Evolutionary conservation across 2,888 invertebrate genomes (phyloP).

Genomic region (Lochmaea capreae): DNA sequence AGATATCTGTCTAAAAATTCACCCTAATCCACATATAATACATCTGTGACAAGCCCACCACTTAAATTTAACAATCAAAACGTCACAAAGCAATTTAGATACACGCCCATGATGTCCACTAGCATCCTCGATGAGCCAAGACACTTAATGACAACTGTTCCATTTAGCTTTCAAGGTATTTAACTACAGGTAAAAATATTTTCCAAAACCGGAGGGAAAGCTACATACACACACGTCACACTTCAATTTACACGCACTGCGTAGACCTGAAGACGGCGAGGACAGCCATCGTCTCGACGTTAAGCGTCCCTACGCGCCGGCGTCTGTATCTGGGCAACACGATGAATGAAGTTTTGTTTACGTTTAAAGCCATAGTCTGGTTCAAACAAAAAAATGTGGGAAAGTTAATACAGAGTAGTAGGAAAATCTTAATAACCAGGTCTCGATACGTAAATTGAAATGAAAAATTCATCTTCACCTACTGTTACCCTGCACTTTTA

Average conservation of each 20-base stretch:
- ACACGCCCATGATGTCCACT: constrained; percentile 49
- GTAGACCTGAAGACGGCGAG: constrained; percentile 54
- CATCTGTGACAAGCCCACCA: constrained; percentile 22
- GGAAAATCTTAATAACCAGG: too few species aligned
- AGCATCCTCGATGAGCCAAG: neutral
- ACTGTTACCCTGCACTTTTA: too few species aligned
- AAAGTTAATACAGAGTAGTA: neutral
- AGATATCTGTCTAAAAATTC: too few species aligned
- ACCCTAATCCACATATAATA: too few species aligned
- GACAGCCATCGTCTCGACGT: constrained; percentile 47
- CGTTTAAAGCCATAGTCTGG: neutral
- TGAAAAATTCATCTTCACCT: too few species aligned
- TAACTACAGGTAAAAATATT: neutral
- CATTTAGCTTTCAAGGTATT: too few species aligned
- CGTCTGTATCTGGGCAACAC: constrained; percentile 24
- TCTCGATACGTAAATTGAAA: too few species aligned
- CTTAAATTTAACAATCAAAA: constrained; percentile 32
- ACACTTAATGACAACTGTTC: neutral
- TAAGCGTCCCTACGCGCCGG: constrained; percentile 25
- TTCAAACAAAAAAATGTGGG: neutral
- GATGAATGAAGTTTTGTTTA: constrained; percentile 35
- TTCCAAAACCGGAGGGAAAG: constrained; percentile 19
- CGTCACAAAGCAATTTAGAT: constrained; percentile 18
- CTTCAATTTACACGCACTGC: constrained; percentile 48
- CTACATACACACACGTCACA: constrained; percentile 26